Percentiles rank a stretch among this genome's conserved stretches.
Evolutionary conservation across 35 echinoderm and acorn worm species (phyloP).

Genomic region (Stichopus chloronotus): DNA sequence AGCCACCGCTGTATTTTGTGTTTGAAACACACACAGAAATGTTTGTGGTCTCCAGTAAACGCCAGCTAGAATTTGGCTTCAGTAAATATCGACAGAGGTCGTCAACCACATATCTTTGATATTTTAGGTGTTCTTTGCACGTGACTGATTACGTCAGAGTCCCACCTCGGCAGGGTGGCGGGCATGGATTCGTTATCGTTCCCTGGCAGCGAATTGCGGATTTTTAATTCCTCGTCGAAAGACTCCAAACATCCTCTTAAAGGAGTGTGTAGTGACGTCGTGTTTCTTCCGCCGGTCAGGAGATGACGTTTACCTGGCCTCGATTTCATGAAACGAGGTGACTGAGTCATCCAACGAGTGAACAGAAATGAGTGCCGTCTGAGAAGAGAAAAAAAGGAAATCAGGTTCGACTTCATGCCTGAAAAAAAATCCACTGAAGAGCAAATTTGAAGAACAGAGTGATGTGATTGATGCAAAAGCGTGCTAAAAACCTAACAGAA

Average conservation of each 20-base stretch:
- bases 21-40: too few species aligned
- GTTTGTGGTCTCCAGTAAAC: too few species aligned
- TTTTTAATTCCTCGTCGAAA: not conserved
- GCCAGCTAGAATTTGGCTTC: too few species aligned
- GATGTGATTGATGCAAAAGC: too few species aligned
- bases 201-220: too few species aligned
- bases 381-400: not conserved
- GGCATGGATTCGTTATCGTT: not conserved
- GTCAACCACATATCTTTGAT: not conserved
- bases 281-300: not conserved
- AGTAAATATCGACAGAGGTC: too few species aligned
- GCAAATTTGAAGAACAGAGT: too few species aligned
- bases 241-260: too few species aligned
- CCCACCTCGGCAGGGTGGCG: not conserved
- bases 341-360: not conserved
- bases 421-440: too few species aligned
- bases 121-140: slow-evolving; percentile 21
- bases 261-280: not conserved
- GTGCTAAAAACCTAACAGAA: too few species aligned
- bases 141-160: not conserved
- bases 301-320: slow-evolving; percentile 18
- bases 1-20: too few species aligned
- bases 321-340: not conserved
- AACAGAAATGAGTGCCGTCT: slow-evolving; percentile 9
- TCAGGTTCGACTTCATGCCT: too few species aligned